Percentiles rank a stretch among this genome's conserved stretches.
Conservation (phyloP, 2,113 vertebrate genomes). For the Gallinago media region DNA sequence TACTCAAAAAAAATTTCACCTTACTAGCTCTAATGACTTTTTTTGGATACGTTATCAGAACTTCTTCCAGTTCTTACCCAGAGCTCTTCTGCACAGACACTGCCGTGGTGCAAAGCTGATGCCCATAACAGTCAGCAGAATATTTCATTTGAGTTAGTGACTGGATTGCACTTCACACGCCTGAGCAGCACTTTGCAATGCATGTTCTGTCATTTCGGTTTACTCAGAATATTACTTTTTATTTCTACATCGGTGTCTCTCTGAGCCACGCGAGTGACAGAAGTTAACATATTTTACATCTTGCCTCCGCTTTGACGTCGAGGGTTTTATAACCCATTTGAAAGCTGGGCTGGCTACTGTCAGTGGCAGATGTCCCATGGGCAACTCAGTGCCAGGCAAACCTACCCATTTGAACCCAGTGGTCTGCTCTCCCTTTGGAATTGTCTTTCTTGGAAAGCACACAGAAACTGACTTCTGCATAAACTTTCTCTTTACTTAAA, state of each 20-base stretch:
- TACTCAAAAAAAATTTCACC: background rate
- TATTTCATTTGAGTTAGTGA: background rate
- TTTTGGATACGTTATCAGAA: background rate
- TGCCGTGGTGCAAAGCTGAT: background rate
- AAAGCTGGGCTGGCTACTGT: background rate
- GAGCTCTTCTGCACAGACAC: background rate
- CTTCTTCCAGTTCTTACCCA: background rate
- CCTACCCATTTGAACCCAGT: background rate
- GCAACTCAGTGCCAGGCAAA: accelerated
- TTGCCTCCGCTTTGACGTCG: slow-evolving; percentile 8
- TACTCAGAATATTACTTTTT: slow-evolving; percentile 43
- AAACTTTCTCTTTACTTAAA: background rate
- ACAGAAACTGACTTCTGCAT: background rate
- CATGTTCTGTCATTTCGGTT: slow-evolving; percentile 35
- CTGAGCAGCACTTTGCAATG: slow-evolving; percentile 16
- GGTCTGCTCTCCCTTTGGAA: background rate
- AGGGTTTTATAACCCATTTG: background rate
- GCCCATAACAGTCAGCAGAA: background rate
- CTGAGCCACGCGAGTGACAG: background rate
- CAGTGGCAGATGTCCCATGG: background rate
- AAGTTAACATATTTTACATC: slow-evolving; percentile 27
- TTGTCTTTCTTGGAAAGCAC: background rate
- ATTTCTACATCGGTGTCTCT: background rate
- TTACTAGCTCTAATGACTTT: background rate
- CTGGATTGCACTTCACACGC: slow-evolving; percentile 26